A percentile compares a stretch with the other conserved stretches of the same genome.
Conservation (phyloP, 2,797 vertebrate genomes). For the Intellagama lesueurii region DNA sequence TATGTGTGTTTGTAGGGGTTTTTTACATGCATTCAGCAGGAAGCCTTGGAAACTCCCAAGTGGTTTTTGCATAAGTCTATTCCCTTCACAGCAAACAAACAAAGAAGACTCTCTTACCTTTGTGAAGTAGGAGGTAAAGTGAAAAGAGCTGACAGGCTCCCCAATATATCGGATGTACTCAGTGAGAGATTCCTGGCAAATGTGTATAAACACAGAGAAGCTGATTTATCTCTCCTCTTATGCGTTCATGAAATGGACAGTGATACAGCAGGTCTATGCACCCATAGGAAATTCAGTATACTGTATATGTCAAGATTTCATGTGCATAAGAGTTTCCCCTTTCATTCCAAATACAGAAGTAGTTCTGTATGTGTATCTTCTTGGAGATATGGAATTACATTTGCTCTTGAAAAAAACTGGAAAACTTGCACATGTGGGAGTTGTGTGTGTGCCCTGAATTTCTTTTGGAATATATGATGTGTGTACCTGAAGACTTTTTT, state of each 20-base stretch:
- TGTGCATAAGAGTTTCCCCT: not conserved
- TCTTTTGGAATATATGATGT: too few species aligned
- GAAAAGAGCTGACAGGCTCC: too few species aligned
- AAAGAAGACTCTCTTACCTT: too few species aligned
- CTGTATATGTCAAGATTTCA: not conserved
- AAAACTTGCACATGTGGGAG: too few species aligned
- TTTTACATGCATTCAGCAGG: not conserved
- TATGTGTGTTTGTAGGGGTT: not conserved
- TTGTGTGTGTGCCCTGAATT: not conserved
- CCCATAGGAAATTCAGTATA: too few species aligned
- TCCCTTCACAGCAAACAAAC: too few species aligned
- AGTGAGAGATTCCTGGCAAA: too few species aligned
- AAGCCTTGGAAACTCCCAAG: not conserved
- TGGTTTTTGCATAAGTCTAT: not conserved
- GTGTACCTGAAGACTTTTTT: too few species aligned
- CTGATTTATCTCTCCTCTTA: not conserved
- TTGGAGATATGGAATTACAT: not conserved
- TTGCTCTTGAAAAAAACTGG: not conserved
- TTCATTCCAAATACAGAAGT: not conserved
- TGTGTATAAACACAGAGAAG: too few species aligned
- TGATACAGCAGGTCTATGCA: not conserved
- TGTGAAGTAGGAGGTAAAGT: too few species aligned
- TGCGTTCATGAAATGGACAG: not conserved
- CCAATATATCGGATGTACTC: too few species aligned
- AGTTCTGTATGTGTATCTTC: not conserved